phyloP scores from a whole-genome alignment of 2,797 vertebrate species.

The Paramormyrops hopkinsi region DNA sequence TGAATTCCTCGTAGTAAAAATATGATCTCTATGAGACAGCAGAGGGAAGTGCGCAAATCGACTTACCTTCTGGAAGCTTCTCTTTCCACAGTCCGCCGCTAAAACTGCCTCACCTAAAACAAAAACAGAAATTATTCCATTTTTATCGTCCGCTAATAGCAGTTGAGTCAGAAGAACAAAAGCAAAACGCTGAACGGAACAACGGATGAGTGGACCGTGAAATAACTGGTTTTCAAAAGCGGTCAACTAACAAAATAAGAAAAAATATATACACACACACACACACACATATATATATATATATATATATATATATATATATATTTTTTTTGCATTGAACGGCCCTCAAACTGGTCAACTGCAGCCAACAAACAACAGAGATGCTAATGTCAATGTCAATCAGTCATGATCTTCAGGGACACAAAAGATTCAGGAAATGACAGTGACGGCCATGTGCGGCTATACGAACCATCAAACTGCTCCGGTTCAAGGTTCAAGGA shows the following conservation, averaged over 20 bases:
- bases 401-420: too few relatives aligned
- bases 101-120: slow-evolving; percentile 29
- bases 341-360: not conserved
- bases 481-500: not conserved
- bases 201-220: not conserved
- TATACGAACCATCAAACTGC: not conserved
- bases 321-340: not conserved
- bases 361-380: not conserved
- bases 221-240: not conserved
- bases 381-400: not conserved
- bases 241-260: not conserved
- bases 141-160: not conserved
- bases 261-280: not conserved
- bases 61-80: slow-evolving; percentile 29
- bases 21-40: not conserved
- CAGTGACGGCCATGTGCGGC: not conserved
- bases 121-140: not conserved
- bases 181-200: not conserved
- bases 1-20: not conserved
- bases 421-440: not conserved
- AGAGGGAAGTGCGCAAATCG: not conserved
- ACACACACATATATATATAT: too few relatives aligned
- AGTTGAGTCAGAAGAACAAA: not conserved
- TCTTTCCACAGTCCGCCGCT: slow-evolving; percentile 7
- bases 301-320: too few relatives aligned